Evolutionary conservation across 2,113 vertebrate species (phyloP).

Genomic region (Micronycteris hirsuta): DNA sequence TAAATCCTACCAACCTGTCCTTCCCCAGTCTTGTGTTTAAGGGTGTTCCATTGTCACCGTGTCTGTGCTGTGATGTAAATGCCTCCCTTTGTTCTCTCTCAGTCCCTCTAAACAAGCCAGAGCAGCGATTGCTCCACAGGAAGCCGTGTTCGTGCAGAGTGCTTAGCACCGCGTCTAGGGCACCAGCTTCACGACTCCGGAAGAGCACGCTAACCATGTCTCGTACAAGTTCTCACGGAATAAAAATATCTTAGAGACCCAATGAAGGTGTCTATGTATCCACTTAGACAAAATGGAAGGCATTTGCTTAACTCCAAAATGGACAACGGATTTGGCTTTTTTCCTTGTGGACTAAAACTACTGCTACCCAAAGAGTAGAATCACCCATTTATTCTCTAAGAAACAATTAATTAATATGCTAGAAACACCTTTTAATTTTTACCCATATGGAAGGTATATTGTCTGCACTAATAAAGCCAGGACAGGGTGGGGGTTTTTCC

Average conservation of each 20-base stretch:
- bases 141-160: too few species aligned
- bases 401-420: neutral
- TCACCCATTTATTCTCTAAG: neutral
- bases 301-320: neutral
- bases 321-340: neutral
- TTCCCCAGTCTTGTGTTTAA: neutral
- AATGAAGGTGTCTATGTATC: neutral
- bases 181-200: neutral
- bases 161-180: fast-evolving
- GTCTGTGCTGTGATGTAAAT: neutral
- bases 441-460: neutral
- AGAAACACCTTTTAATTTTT: neutral
- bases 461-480: neutral
- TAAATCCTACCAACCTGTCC: neutral
- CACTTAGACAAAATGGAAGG: neutral
- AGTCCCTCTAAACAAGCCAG: neutral
- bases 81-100: neutral
- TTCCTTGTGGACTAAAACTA: neutral
- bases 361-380: neutral
- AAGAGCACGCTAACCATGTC: neutral
- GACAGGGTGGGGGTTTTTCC: neutral
- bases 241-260: neutral
- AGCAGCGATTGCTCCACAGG: neutral
- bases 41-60: neutral
- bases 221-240: neutral